Base-by-base conservation (phyloP, 2,888 invertebrate species). In the Eilema griseolum region DNA sequence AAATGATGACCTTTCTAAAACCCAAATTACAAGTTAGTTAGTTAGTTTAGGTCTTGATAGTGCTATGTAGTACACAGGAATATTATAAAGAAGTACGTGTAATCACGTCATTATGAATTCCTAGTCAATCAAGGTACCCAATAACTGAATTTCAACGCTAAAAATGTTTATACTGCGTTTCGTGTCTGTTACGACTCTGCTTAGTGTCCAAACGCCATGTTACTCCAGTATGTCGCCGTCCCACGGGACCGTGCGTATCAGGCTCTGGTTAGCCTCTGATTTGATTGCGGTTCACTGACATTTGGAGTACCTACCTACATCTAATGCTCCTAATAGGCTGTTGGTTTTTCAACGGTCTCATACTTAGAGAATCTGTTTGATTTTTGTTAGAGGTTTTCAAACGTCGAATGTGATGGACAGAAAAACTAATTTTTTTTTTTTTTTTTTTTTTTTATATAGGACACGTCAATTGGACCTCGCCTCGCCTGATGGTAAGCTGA, bases 161-260 rank as follows among this genome's bases (percentile, higher is more conserved):
- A 56, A 56, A 61, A 31, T 61, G n/a, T 14, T 46, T 67, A 60
- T 56, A 26, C 41, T 23, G 12, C 31, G 12, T 62, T 60, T 11
- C 28, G 33, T 63, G 79, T 81, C 84, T 59, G 59, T 83, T 76
- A 61, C 77, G 41, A 72, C 83, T 84, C 84, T 70, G 67, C 74
- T 83, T 82, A 84, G 57, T 67, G 78, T 82, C 79, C 46, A 65
- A 26, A 26, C 72, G 79, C 79, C 79, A 70, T 80, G 66, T 74
- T 70, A 74, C 72, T 24, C 66, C 61, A 78, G 74, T 75, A 73
- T 76, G 64, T 69, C 70, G 64, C 61, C 60, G 69, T 33, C 79
- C 73, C 81, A 61, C 46, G 76, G 72, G 82, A 75, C 14, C 23
- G 37, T 46, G 37, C 24, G 41, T 41, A 60, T 41, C 59, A 60